Conservation (phyloP, 2,797 vertebrate genomes). For the Anomalospiza imberbis region DNA sequence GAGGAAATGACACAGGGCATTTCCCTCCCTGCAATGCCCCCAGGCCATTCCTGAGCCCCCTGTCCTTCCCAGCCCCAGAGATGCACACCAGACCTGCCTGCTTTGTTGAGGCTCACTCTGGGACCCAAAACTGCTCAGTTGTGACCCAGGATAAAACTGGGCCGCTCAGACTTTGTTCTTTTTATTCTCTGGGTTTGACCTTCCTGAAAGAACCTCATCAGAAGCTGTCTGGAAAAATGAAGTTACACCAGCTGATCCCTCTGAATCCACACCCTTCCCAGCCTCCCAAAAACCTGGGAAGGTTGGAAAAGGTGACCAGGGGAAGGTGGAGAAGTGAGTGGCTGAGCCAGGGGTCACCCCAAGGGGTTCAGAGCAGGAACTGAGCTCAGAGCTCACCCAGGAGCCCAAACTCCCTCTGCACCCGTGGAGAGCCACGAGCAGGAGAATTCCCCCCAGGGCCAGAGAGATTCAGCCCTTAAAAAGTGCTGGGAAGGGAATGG, state of each 20-base stretch:
- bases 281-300: neutral
- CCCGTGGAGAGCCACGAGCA: rapidly evolving
- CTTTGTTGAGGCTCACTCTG: rapidly evolving
- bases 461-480: neutral
- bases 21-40: neutral
- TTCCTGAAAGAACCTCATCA: neutral
- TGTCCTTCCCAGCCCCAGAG: neutral
- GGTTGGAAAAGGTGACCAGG: rapidly evolving
- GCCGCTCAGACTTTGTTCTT: neutral
- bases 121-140: neutral
- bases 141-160: neutral
- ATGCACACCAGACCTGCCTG: neutral
- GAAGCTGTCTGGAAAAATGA: neutral
- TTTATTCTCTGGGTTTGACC: neutral
- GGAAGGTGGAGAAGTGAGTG: neutral
- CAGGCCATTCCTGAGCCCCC: neutral
- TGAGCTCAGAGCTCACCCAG: neutral
- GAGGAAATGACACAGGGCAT: rapidly evolving
- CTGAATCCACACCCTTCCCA: neutral
- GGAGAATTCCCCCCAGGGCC: neutral
- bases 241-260: neutral
- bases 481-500: neutral
- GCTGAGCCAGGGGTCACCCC: neutral
- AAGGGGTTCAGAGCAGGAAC: neutral
- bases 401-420: neutral